Conservation (phyloP, 2,113 vertebrate species). For the Leptobrachium ailaonicum region DNA sequence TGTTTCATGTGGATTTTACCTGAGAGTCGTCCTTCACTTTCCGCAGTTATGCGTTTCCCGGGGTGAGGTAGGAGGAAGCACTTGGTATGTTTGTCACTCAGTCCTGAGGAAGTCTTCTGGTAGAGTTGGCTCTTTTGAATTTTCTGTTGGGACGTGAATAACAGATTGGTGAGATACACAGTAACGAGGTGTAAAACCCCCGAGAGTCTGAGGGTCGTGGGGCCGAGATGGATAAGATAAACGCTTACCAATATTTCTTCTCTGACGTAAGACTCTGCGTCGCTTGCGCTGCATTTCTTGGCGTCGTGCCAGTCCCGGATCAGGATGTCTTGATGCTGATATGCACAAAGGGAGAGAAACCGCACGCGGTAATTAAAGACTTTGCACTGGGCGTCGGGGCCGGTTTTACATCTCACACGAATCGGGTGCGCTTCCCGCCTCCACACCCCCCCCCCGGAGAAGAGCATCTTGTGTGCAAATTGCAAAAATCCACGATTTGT, state of each 20-base stretch:
- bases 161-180: background rate
- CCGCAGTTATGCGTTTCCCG: conserved; percentile 35
- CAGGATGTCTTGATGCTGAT: conserved; percentile 62
- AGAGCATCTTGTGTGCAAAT: too few species aligned
- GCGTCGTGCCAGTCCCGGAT: conserved; percentile 54
- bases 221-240: too few species aligned
- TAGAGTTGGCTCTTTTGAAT: conserved; percentile 47
- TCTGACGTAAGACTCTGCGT: conserved; percentile 42
- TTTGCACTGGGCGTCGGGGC: too few species aligned
- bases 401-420: too few species aligned
- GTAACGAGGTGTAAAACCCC: too few species aligned
- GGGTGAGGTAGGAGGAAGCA: conserved; percentile 59
- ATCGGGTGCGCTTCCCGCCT: too few species aligned
- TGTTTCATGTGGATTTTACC: conserved; percentile 43
- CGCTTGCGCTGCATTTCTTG: conserved; percentile 23
- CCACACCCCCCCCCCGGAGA: too few species aligned
- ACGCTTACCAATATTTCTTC: conserved; percentile 12
- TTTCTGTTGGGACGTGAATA: conserved; percentile 37
- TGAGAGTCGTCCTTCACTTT: conserved; percentile 16
- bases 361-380: background rate
- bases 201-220: too few species aligned
- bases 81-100: conserved; percentile 48
- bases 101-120: conserved; percentile 53
- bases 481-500: too few species aligned
- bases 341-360: background rate